These are phyloP conservation scores for Octopus sinensis DNA, from an alignment of 1,140 invertebrate genomes.

Conservation along the genomic window DNA sequence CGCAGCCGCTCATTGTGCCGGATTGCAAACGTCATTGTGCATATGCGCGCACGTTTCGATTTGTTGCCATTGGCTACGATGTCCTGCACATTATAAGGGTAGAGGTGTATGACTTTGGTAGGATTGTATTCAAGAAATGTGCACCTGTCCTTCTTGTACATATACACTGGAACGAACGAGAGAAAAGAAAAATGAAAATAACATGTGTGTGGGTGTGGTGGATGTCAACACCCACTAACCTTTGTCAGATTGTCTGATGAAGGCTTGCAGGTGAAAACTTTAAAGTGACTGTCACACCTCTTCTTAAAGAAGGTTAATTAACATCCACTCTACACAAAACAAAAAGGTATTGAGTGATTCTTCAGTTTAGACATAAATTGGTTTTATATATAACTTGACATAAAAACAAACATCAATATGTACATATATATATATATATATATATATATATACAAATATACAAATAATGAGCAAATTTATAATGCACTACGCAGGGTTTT, in stretches of 20 bases:
- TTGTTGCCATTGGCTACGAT: background rate
- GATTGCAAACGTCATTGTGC: background rate
- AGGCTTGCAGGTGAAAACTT: too few relatives aligned
- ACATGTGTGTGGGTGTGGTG: too few relatives aligned
- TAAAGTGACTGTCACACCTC: too few relatives aligned
- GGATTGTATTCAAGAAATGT: conserved; percentile 2
- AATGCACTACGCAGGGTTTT: too few relatives aligned
- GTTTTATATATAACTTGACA: background rate
- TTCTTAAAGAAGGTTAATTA: too few relatives aligned
- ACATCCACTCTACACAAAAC: too few relatives aligned
- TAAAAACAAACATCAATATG: background rate
- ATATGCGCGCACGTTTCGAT: background rate
- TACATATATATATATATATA: background rate
- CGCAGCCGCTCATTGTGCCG: background rate
- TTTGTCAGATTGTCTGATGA: too few relatives aligned
- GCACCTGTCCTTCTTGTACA: background rate
- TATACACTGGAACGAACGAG: background rate
- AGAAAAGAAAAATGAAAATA: background rate
- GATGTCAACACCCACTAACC: too few relatives aligned
- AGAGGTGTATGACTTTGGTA: background rate
- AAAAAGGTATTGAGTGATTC: too few relatives aligned
- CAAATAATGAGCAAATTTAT: background rate
- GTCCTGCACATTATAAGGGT: background rate
- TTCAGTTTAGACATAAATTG: too few relatives aligned
- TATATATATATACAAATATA: background rate